Evolutionary conservation across 2,113 vertebrate genomes (phyloP), one percentile per base, ranked within the genome.

Genomic region (Chlamydotis undulata): DNA sequence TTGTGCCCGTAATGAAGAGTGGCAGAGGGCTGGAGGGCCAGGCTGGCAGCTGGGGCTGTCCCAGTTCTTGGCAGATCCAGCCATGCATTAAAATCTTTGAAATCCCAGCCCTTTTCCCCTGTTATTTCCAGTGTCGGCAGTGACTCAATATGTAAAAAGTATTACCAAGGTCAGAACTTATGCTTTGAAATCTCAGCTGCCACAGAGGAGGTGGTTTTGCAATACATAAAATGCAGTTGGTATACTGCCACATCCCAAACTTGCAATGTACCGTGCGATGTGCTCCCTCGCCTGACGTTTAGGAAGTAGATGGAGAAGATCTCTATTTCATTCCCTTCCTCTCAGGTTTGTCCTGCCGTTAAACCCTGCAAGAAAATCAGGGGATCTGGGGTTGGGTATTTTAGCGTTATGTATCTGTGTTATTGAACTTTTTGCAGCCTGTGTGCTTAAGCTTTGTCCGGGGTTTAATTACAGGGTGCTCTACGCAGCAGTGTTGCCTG

Each of bases 121-220:
- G 50, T 53, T 87, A 55, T 74, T 92, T 97, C 80, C 83, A n/a
- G 1, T 26, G 45, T 75, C 25, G 6, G 43, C 18, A 33, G 78
- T 80, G 92, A 77, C 87, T 94, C 69, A 70, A 5, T 74, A 82
- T 61, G 53, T 90, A 79, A 87, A 95, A 89, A 47, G 22, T 83
- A 73, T 80, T 76, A 77, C 70, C 73, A 61, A 75, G 76, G 76
- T 86, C 4, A 0, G 73, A 79, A 50, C 75, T 35, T 68, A 15
- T 19, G 15, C 90, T 90, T 90, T 94, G 93, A 97, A 94, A 97
- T 81, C 79, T 89, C 95, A 93, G 41, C 94, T 88, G 78, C 74
- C 82, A 83, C 63, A 43, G 64, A 94, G 89, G 78, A 92, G 63
- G 45, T 89, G 67, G 76, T 93, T 92, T 93, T 94, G 92, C 85